Evolutionary conservation across 1,140 invertebrate genomes (phyloP).

Genomic region (Metopolophium dirhodum): DNA sequence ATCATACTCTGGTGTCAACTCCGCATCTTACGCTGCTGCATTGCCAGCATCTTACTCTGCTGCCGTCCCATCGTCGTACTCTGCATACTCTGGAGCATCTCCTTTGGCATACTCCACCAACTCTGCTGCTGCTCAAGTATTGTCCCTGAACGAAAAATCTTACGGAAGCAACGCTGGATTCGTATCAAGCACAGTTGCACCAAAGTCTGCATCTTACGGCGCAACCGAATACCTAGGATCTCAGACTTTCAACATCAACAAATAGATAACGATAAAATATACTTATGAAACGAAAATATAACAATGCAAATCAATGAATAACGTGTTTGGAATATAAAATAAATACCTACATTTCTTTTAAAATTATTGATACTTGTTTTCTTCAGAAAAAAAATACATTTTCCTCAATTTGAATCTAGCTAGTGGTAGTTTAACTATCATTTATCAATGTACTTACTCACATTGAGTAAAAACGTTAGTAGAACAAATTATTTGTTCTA

Average conservation of each 20-base stretch:
- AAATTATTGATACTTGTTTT: neutral
- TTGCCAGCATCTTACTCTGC: neutral
- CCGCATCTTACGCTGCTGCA: neutral
- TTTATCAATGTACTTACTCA: neutral
- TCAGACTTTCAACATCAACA: neutral
- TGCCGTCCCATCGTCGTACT: neutral
- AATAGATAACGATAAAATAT: neutral
- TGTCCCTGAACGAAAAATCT: neutral
- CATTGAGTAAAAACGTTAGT: neutral
- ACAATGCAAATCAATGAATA: neutral
- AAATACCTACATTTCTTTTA: neutral
- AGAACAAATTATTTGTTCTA: neutral
- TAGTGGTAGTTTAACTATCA: neutral
- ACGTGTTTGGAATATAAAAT: slow-evolving; percentile 2
- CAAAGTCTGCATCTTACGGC: neutral
- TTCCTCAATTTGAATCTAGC: neutral
- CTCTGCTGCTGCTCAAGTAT: neutral
- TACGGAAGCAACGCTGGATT: neutral
- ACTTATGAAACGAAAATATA: neutral
- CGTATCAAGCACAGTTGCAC: neutral
- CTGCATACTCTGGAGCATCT: slow-evolving; percentile 4
- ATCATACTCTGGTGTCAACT: neutral
- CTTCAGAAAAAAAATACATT: neutral
- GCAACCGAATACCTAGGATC: slow-evolving; percentile 4
- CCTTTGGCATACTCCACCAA: neutral